Percentiles rank a stretch among this genome's conserved stretches.
Evolutionary conservation across 2,113 vertebrate species (phyloP).

Genomic region (Lampris incognitus): DNA sequence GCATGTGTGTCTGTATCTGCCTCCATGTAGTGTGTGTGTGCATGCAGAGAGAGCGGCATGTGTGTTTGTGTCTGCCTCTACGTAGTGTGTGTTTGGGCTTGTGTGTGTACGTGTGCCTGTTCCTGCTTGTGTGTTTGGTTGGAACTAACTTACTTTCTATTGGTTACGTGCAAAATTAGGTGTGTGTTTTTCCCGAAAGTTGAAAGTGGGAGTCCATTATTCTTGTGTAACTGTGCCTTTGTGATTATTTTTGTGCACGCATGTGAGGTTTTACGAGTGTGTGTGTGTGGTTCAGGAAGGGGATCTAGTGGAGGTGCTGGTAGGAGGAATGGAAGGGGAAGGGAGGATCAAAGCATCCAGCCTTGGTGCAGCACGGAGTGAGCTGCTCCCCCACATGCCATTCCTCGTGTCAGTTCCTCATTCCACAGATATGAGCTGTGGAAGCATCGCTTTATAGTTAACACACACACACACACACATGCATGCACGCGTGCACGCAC

Average conservation of each 20-base stretch:
- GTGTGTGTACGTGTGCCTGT: too few relatives aligned
- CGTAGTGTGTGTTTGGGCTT: too few relatives aligned
- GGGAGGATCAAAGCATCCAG: slow-evolving; percentile 81
- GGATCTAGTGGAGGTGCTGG: neutral
- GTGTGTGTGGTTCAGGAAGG: slow-evolving; percentile 24
- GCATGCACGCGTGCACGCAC: neutral
- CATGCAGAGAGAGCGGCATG: neutral
- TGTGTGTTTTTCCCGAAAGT: too few relatives aligned
- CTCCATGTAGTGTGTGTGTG: neutral
- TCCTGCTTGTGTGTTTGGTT: too few relatives aligned
- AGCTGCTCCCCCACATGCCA: slow-evolving; percentile 82
- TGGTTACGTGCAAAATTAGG: too few relatives aligned
- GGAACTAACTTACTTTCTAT: too few relatives aligned
- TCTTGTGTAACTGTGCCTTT: too few relatives aligned
- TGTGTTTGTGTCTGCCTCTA: too few relatives aligned
- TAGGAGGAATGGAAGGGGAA: slow-evolving; percentile 70
- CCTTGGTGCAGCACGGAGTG: slow-evolving; percentile 81
- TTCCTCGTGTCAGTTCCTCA: slow-evolving; percentile 79
- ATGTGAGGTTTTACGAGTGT: slow-evolving; percentile 31
- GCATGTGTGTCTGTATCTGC: neutral
- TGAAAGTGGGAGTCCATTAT: too few relatives aligned
- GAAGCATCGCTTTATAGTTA: slow-evolving; percentile 41
- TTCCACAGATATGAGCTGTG: slow-evolving; percentile 83
- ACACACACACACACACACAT: slow-evolving; percentile 11
- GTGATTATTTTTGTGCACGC: slow-evolving; percentile 1